Conservation (phyloP, 2,797 vertebrate genomes). For the Halcyon chelicuti region DNA sequence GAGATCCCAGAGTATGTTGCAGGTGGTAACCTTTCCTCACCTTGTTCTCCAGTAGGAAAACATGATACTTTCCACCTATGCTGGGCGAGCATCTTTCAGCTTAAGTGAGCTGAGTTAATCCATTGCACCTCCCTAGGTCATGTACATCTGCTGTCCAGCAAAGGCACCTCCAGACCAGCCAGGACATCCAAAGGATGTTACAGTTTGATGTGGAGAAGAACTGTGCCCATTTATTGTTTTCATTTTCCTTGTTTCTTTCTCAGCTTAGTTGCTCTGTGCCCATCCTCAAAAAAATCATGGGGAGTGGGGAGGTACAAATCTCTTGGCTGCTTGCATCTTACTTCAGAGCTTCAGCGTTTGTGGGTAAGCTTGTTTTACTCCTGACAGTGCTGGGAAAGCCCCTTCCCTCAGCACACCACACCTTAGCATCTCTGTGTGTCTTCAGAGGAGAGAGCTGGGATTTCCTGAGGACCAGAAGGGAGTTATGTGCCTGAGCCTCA, state of each 20-base stretch:
- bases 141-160: not conserved
- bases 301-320: rapidly evolving
- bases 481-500: not conserved
- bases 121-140: not conserved
- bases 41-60: not conserved
- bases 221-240: not conserved
- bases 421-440: not conserved
- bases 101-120: not conserved
- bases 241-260: not conserved
- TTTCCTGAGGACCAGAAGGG: not conserved
- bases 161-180: not conserved
- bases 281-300: not conserved
- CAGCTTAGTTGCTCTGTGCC: not conserved
- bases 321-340: not conserved
- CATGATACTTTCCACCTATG: not conserved
- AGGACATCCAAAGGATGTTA: not conserved
- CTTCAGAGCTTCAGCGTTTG: rapidly evolving
- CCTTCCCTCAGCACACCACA: not conserved
- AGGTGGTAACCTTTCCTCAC: not conserved
- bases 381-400: not conserved
- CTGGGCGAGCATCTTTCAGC: not conserved
- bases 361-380: not conserved
- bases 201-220: not conserved
- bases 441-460: not conserved
- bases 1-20: not conserved